phyloP scores from a whole-genome alignment of 2,797 vertebrate genomes.

The Pempheris klunzingeri region DNA sequence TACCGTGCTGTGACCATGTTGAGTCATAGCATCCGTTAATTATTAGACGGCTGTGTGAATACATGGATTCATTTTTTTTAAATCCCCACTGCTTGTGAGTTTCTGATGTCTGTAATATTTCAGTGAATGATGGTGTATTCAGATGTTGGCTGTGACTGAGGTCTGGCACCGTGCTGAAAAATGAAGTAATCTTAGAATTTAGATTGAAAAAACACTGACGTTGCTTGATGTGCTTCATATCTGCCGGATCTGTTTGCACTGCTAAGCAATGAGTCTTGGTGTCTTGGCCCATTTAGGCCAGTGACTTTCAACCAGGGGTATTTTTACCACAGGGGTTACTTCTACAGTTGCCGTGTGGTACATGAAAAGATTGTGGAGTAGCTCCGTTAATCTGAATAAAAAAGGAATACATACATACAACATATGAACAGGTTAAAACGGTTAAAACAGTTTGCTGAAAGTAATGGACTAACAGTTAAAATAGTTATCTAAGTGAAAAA shows the following conservation, averaged over 20 bases:
- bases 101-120: slow-evolving; percentile 69
- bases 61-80: slow-evolving; percentile 60
- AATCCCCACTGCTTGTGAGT: slow-evolving; percentile 54
- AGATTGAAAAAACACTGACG: slow-evolving; percentile 74
- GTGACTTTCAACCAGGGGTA: neutral
- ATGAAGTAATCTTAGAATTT: slow-evolving; percentile 78
- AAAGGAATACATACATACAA: neutral
- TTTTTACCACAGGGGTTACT: neutral
- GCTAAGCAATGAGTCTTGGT: slow-evolving; percentile 27
- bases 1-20: slow-evolving; percentile 56
- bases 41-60: slow-evolving; percentile 66
- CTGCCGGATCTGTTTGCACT: slow-evolving; percentile 58
- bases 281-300: slow-evolving; percentile 20
- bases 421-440: neutral
- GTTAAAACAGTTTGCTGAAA: too few relatives aligned
- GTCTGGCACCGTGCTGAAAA: slow-evolving; percentile 65
- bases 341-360: neutral
- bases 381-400: neutral
- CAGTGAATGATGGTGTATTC: slow-evolving; percentile 76
- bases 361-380: neutral
- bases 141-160: slow-evolving; percentile 76
- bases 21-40: slow-evolving; percentile 80
- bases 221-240: slow-evolving; percentile 65
- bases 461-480: neutral
- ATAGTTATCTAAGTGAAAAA: neutral